Conservation (phyloP, 1,140 invertebrate genomes). For the Notospermus geniculatus region DNA sequence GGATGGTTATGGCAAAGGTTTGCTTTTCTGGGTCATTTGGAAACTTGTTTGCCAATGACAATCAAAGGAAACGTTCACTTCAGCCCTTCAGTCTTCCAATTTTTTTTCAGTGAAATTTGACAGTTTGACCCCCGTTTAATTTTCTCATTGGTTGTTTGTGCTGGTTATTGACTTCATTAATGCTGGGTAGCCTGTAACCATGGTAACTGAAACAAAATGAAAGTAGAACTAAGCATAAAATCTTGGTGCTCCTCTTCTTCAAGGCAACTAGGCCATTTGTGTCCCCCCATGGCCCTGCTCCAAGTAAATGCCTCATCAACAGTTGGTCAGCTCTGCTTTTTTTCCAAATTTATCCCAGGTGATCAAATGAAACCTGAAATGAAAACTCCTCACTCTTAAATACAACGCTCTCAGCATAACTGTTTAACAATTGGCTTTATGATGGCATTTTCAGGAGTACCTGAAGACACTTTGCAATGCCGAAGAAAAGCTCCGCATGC, state of each 20-base stretch:
- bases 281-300: background rate
- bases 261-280: background rate
- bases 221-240: too few species aligned
- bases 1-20: background rate
- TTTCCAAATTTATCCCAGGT: background rate
- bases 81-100: background rate
- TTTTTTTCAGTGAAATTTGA: background rate
- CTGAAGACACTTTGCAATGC: background rate
- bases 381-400: background rate
- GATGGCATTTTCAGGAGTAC: slow-evolving; percentile 5
- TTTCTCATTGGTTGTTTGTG: background rate
- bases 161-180: background rate
- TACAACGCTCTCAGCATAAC: background rate
- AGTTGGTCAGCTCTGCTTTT: background rate
- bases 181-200: too few species aligned
- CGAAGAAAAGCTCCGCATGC: background rate
- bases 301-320: too few species aligned
- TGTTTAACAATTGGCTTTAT: too few species aligned
- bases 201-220: too few species aligned
- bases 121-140: background rate
- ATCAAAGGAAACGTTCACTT: background rate
- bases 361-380: background rate
- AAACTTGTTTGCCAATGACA: background rate
- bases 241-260: too few species aligned
- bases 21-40: background rate